phyloP scores from a whole-genome alignment of 1,140 invertebrate species.

The Brevipalpus yothersi region DNA sequence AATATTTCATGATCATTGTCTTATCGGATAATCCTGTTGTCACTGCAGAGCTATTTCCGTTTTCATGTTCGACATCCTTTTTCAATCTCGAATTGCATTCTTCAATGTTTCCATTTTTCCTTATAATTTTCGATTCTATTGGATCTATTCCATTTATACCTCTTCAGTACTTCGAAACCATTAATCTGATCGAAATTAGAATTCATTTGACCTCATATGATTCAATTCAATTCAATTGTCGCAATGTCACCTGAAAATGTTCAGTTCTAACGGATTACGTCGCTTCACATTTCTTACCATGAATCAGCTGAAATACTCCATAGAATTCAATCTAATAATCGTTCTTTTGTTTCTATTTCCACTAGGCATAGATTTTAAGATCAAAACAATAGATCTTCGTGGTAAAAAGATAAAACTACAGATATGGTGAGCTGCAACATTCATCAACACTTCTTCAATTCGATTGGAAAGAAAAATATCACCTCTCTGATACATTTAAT shows the following conservation, averaged over 20 bases:
- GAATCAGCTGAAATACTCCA: too few relatives aligned
- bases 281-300: too few relatives aligned
- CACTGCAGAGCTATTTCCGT: not conserved
- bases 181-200: too few relatives aligned
- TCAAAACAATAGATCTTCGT: conserved; percentile 88
- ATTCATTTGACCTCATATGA: too few relatives aligned
- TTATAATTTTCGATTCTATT: not conserved
- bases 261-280: too few relatives aligned
- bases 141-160: not conserved
- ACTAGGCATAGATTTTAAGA: conserved; percentile 96
- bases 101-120: conserved; percentile 5
- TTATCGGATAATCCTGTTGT: not conserved
- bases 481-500: not conserved
- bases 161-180: too few relatives aligned
- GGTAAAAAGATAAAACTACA: conserved; percentile 95
- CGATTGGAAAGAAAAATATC: not conserved
- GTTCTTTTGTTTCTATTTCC: not conserved
- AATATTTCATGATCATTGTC: conserved; percentile 20
- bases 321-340: too few relatives aligned
- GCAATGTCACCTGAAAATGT: too few relatives aligned
- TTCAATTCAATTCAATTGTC: too few relatives aligned
- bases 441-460: conserved; percentile 5
- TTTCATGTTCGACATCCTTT: not conserved
- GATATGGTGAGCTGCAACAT: conserved; percentile 40
- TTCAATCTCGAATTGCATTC: conserved; percentile 1